phyloP scores from a whole-genome alignment of 2,888 invertebrate genomes.

The Erebia ligea region DNA sequence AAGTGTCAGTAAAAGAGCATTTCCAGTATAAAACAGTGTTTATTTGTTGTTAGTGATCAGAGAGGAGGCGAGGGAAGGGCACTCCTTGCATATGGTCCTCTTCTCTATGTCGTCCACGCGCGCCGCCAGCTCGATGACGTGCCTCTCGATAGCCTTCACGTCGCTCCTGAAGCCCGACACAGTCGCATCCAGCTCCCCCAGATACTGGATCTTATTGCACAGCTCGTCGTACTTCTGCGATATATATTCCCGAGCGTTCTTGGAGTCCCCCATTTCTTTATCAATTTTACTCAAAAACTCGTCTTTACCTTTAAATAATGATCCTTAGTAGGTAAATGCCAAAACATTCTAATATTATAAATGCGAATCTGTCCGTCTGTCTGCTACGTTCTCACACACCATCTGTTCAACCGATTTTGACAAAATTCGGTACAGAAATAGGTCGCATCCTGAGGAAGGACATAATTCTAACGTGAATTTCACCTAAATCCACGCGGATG shows the following conservation, averaged over 20 bases:
- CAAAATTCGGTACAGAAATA: too few relatives aligned
- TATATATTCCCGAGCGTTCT: conserved; percentile 63
- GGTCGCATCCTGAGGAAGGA: too few relatives aligned
- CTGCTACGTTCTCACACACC: too few relatives aligned
- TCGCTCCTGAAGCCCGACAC: conserved; percentile 70
- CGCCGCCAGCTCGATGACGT: conserved; percentile 55
- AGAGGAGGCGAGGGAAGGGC: conserved; percentile 62
- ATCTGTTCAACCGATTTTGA: too few relatives aligned
- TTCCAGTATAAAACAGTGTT: too few relatives aligned
- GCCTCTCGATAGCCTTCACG: conserved; percentile 67
- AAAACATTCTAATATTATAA: too few relatives aligned
- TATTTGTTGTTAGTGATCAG: conserved; percentile 37
- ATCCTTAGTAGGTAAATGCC: too few relatives aligned
- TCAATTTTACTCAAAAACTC: conserved; percentile 70
- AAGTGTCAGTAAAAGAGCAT: too few relatives aligned
- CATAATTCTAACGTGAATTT: too few relatives aligned
- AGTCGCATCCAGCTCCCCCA: conserved; percentile 69
- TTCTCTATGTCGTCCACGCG: conserved; percentile 70
- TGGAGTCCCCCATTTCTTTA: conserved; percentile 66
- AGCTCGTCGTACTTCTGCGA: conserved; percentile 72
- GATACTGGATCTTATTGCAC: conserved; percentile 66
- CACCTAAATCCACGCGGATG: too few relatives aligned
- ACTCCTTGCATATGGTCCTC: conserved; percentile 60
- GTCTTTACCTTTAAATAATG: too few relatives aligned
- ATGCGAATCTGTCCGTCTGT: too few relatives aligned